Percentiles rank a stretch among this genome's conserved stretches.
These are phyloP conservation scores for Oscheius onirici DNA, from an alignment of 2,888 invertebrate genomes.

Conservation along the genomic window DNA sequence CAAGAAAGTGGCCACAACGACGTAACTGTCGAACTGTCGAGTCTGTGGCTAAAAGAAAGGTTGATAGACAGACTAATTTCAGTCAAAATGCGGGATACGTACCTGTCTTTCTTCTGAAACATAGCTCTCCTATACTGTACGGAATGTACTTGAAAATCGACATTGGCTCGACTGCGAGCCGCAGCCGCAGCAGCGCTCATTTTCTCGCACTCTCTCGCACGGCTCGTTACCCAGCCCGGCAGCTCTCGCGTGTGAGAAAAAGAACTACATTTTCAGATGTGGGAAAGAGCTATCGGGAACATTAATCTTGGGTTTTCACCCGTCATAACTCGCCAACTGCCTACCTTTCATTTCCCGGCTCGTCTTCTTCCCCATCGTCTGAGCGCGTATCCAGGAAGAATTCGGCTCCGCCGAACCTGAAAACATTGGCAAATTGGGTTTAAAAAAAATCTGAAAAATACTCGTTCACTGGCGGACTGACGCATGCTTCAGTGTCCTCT, in stretches of 20 bases:
- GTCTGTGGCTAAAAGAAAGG: neutral
- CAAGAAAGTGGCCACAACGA: neutral
- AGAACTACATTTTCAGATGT: neutral
- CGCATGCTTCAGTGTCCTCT: constrained; percentile 21
- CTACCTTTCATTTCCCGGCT: constrained; percentile 3
- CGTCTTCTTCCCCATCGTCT: neutral
- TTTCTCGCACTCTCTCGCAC: too few species aligned
- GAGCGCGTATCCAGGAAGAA: neutral
- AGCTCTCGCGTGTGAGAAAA: too few species aligned
- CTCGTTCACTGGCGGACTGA: constrained; percentile 15
- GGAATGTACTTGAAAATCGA: constrained; percentile 8
- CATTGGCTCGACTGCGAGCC: neutral
- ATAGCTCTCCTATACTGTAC: neutral
- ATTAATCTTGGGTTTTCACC: neutral
- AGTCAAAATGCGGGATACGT: neutral
- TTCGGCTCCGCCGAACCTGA: constrained; percentile 2
- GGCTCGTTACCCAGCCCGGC: too few species aligned
- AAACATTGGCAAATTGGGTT: neutral
- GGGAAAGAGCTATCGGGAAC: neutral
- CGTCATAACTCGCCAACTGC: neutral
- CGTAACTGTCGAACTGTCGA: neutral
- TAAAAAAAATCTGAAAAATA: neutral
- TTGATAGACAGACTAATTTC: neutral
- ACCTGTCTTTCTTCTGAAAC: constrained; percentile 13
- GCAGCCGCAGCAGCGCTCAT: too few species aligned